Evolutionary conservation across 2,113 vertebrate species (phyloP).

Genomic region (Brachyhypopomus occidentalis): DNA sequence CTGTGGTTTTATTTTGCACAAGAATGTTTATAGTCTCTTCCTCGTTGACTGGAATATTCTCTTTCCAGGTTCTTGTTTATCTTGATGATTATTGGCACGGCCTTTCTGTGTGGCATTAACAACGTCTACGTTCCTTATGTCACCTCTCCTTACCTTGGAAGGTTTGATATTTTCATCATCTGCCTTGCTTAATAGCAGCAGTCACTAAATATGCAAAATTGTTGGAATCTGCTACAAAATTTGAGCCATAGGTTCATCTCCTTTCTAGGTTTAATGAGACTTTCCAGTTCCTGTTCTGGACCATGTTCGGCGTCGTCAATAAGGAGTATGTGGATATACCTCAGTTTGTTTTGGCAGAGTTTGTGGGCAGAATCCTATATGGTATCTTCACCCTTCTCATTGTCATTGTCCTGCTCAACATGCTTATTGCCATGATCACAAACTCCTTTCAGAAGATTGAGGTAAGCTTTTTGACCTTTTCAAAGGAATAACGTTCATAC

Average conservation of each 20-base stretch:
- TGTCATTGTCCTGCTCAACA: constrained; percentile 89
- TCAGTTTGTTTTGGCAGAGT: constrained; percentile 78
- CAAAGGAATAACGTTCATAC: not conserved
- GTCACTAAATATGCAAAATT: not conserved
- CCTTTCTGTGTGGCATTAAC: constrained; percentile 91
- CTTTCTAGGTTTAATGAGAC: constrained; percentile 85
- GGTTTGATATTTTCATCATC: constrained; percentile 63
- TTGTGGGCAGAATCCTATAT: constrained; percentile 81
- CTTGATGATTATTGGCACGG: constrained; percentile 89
- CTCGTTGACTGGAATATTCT: not conserved
- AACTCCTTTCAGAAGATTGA: constrained; percentile 94
- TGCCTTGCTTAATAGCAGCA: not conserved
- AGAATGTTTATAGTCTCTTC: not conserved
- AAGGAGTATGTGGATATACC: constrained; percentile 85
- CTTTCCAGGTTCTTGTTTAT: constrained; percentile 87
- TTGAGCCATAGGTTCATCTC: not conserved
- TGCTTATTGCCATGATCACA: constrained; percentile 93
- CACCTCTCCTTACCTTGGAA: constrained; percentile 80
- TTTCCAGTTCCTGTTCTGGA: constrained; percentile 91
- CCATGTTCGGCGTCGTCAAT: constrained; percentile 87
- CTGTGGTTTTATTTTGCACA: not conserved
- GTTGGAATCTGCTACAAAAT: not conserved
- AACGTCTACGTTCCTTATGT: constrained; percentile 87
- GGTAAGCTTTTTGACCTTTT: constrained; percentile 60
- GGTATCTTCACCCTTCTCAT: constrained; percentile 88